Base-by-base conservation (phyloP, 1,140 invertebrate species). In the Drosophila nebulosa region DNA sequence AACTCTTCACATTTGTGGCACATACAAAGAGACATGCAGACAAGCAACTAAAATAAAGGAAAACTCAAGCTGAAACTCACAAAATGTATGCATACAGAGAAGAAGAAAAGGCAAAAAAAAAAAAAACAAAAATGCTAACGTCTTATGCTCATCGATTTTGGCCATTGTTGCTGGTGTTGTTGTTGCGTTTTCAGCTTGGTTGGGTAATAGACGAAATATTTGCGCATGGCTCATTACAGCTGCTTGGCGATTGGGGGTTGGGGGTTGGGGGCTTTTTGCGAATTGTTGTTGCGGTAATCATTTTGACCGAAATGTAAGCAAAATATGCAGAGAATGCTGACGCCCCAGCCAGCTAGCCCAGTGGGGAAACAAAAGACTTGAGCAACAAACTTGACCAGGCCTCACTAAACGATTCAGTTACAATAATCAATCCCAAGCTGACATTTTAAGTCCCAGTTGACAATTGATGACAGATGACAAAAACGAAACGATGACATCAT, bases 291-390 rank as follows among this genome's bases (percentile, higher is more conserved):
- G 81, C 69, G 64, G 81, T 85, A 88, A 85, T 85, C 83, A 72
- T 68, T n/a, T n/a, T 61, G 78, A 65, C 78, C 46, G n/a, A 42
- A 64, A 74, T 84, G 75, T 74, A 78, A 60, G 74, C 70, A 70
- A 80, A 78, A 78, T 80, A 85, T 86, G 75, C 70, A 58, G 64
- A 83, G 81, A 77, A 77, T 77, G 62, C 51, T 32, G 14, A 27
- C 52, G 52, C 52, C 52, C 52, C 7, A 14, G 10, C 10, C 30
- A 62, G 52, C n/a, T n/a, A 36, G 10, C 10, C 30, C 64, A 55
- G 61, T 85, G 83, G 59, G 74, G 83, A 77, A 90, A 90, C 86
- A 78, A 90, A 90, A 90, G 86, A 86, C 86, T 90, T 79, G 52
- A 42, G 78, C 78, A 81, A 79, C 75, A 42, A 86, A 90, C 86